Evolutionary conservation across 2,113 vertebrate genomes (phyloP), one percentile per base, ranked within the genome.

Genomic region (Platycercus adscitus): DNA sequence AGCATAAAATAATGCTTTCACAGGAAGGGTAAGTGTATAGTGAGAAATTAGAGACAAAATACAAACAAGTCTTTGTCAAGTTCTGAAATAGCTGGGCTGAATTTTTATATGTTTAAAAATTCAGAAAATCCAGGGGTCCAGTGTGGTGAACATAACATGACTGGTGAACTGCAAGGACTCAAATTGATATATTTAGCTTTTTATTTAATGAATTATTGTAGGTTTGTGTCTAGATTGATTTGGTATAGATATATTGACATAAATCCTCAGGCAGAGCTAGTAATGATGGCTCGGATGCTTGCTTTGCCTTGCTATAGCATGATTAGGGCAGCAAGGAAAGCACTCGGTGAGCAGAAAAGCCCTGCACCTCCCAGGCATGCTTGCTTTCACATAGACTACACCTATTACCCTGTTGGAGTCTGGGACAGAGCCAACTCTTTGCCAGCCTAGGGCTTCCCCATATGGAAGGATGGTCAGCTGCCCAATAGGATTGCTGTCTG

Each of bases 381-480:
- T 88, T 89, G 68, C 93, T 94, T 77, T 92, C 93, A 55, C 63
- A 53, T 16, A 29, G 70, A 11, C 71, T 92, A 64, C 92, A 92
- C 95, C 86, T 86, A 73, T 88, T 89, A 86, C 81, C 19, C 88
- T 75, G 68, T 77, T 92, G 88, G 94, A 94, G 26, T 50, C 55
- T 96, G 90, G 93, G 61, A 47, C 1, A 6, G 80, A 96, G 95
- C 95, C 89, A 91, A 69, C 72, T 84, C 55, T 84, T 89, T 84
- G 96, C 90, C 92, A 88, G 60, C 88, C 90, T 68, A 44, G 64
- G 88, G 88, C 78, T 96, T 94, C 69, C 86, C 90, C 88, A 68
- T 94, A 83, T 94, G 95, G 85, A 94, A 75, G 56, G 43, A 52
- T n/a, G 80, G 86, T 94, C 68, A 92, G 24, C 72, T 94, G 65